Conservation (phyloP, 2,888 invertebrate genomes). For the Entomobrya proxima region DNA sequence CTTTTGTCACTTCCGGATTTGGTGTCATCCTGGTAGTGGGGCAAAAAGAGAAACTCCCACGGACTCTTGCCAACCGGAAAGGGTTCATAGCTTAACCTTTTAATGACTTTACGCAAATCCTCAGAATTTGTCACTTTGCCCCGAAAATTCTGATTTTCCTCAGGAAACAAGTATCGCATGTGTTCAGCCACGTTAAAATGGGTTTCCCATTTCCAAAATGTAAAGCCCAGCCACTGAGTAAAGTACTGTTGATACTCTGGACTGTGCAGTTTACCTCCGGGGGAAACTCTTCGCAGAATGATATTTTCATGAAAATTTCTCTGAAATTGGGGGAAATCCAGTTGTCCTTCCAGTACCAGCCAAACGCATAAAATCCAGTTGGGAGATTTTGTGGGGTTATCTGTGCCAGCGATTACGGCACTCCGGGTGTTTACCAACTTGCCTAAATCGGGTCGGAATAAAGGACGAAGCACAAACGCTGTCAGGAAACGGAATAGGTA, state of each 20-base stretch:
- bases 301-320: slow-evolving; percentile 60
- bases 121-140: slow-evolving; percentile 48
- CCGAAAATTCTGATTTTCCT: slow-evolving; percentile 12
- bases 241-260: slow-evolving; percentile 72
- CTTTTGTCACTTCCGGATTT: slow-evolving; percentile 60
- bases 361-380: slow-evolving; percentile 70
- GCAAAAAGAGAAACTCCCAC: slow-evolving; percentile 71
- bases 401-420: slow-evolving; percentile 67
- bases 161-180: slow-evolving; percentile 50
- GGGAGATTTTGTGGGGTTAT: slow-evolving; percentile 63
- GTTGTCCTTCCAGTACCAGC: slow-evolving; percentile 66
- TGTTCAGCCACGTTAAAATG: slow-evolving; percentile 67
- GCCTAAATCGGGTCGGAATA: slow-evolving; percentile 65
- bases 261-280: slow-evolving; percentile 54
- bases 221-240: slow-evolving; percentile 64
- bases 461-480: slow-evolving; percentile 18
- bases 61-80: slow-evolving; percentile 68
- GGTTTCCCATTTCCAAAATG: slow-evolving; percentile 72
- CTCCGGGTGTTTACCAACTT: slow-evolving; percentile 69
- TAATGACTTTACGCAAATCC: slow-evolving; percentile 63
- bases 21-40: slow-evolving; percentile 60
- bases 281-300: slow-evolving; percentile 12
- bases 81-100: slow-evolving; percentile 58
- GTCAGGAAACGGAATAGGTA: slow-evolving; percentile 68
- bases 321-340: slow-evolving; percentile 62